Evolutionary conservation across 2,797 vertebrate genomes (phyloP), one percentile per base, ranked within the genome.

Genomic region (Pipistrellus pipistrellus): DNA sequence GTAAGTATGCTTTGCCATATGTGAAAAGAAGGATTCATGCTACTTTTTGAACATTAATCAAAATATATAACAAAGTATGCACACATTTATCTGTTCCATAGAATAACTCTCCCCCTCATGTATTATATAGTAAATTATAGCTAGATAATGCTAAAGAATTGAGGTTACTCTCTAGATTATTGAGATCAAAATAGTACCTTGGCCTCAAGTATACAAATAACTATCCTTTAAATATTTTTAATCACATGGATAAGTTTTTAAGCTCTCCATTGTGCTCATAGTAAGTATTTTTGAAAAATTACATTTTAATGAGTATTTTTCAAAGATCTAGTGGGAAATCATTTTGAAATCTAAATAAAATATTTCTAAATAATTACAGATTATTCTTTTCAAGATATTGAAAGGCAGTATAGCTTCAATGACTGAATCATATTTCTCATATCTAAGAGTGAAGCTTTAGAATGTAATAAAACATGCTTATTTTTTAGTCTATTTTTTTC

Each of bases 331-430:
- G 18, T 92, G 32, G 53, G 25, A 57, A 85, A 71, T 85, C 0
- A 95, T 83, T 95, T 88, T 87, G 21, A 90, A 55, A 92, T 64
- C 23, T 71, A 85, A 32, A 72, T 71, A 94, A 85, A 77, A 6
- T 85, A 85, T 57, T 64, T 85, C 48, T 27, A 87, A 81, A 81
- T 94, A 82, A 95, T 75, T 92, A 77, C 66, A 41, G 1, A 13
- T 38, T 75, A 55, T 76, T 91, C 62, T 48, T 82, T 48, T 1
- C 38, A 82, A 35, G 32, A 10, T 9, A 92, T 55, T 87, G 11
- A 57, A 85, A 83, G 15, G 23, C 21, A 90, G 44, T 69, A 64
- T 15, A 4, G 5, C 14, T 62, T 75, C 21, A 76, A 77, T 55
- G 30, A 82, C 18, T 84, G 35, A 93, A 68, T 38, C 2, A 5